Evolutionary conservation across 2,113 vertebrate genomes (phyloP).

Genomic region (Silurus asotus): DNA sequence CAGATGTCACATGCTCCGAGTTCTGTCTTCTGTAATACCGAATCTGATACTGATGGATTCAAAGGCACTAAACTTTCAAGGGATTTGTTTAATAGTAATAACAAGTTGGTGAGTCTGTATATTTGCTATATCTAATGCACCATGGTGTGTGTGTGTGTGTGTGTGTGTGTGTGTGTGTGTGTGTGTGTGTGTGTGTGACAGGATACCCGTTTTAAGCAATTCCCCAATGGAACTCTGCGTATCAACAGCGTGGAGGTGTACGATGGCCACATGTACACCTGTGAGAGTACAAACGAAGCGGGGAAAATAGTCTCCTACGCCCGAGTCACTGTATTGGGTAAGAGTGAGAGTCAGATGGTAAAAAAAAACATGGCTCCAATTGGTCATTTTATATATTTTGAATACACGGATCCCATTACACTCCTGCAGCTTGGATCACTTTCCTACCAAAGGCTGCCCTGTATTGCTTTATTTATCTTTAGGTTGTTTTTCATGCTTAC

Average conservation of each 20-base stretch:
- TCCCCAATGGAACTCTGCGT: conserved; percentile 79
- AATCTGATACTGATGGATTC: background rate
- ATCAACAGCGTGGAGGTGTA: conserved; percentile 88
- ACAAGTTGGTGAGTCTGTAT: background rate
- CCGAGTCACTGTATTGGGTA: conserved; percentile 80
- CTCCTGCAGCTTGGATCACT: background rate
- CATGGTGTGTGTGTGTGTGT: background rate
- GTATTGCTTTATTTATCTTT: background rate
- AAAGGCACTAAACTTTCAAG: background rate
- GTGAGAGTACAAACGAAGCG: conserved; percentile 76
- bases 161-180: conserved; percentile 6
- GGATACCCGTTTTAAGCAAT: conserved; percentile 80
- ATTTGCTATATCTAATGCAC: background rate
- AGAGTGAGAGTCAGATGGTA: background rate
- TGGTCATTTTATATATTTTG: background rate
- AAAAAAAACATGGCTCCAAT: background rate
- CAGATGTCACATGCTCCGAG: background rate
- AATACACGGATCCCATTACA: background rate
- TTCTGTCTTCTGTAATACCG: background rate
- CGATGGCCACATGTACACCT: conserved; percentile 78
- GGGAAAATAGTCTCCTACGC: conserved; percentile 77
- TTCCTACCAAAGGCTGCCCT: background rate
- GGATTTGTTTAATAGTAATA: background rate
- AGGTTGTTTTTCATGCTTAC: background rate
- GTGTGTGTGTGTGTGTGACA: conserved; percentile 49